phyloP scores from a whole-genome alignment of 2,113 vertebrate species.

The Speoplatyrhinus poulsoni region DNA sequence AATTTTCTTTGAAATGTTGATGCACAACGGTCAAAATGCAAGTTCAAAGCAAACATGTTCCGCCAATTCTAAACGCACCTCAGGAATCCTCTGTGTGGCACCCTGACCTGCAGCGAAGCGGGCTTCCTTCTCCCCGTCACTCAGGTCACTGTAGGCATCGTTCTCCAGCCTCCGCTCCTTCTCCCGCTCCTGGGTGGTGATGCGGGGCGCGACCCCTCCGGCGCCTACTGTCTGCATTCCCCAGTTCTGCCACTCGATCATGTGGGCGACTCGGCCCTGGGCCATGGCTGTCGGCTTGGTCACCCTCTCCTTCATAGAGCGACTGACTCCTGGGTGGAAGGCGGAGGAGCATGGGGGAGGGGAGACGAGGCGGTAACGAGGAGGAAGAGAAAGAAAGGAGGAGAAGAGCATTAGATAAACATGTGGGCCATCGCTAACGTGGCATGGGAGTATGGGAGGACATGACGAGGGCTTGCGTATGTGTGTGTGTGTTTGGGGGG shows the following conservation, averaged over 20 bases:
- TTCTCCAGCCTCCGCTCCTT: slow-evolving; percentile 88
- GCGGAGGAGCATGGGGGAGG: slow-evolving; percentile 26
- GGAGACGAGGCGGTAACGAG: background rate
- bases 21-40: no score
- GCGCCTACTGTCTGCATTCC: slow-evolving; percentile 80
- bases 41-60: no score
- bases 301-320: slow-evolving; percentile 96
- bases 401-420: background rate
- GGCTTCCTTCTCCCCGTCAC: slow-evolving; percentile 96
- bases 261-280: slow-evolving; percentile 94
- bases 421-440: slow-evolving; percentile 26
- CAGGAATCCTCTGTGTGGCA: background rate
- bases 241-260: slow-evolving; percentile 99
- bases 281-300: slow-evolving; percentile 97
- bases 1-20: no score
- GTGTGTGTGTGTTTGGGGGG: slow-evolving; percentile 34
- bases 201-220: slow-evolving; percentile 69
- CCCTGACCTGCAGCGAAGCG: slow-evolving; percentile 91
- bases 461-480: slow-evolving; percentile 34
- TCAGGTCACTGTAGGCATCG: slow-evolving; percentile 95
- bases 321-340: slow-evolving; percentile 80
- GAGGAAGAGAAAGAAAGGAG: slow-evolving; percentile 19
- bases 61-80: no score
- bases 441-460: slow-evolving; percentile 29
- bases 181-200: slow-evolving; percentile 83